phyloP scores from a whole-genome alignment of 2,888 invertebrate genomes.

The Lydus trimaculatus region DNA sequence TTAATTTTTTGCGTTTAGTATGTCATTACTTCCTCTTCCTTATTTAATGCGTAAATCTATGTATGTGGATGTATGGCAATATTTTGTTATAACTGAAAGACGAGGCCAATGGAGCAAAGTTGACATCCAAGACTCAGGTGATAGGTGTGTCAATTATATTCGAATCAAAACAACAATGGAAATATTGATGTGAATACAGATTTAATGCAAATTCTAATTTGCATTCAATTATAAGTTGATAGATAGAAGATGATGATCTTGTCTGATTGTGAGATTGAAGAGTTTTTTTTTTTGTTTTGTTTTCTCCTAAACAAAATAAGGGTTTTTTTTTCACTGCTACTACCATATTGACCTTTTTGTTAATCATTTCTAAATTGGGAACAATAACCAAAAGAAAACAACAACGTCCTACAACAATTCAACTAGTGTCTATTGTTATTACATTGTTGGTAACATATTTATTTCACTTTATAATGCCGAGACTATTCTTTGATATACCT shows the following conservation, averaged over 20 bases:
- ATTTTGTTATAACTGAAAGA: background rate
- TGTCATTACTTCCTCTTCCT: background rate
- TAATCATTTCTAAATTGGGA: background rate
- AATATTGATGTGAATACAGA: background rate
- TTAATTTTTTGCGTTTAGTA: background rate
- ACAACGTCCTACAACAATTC: slow-evolving; percentile 44
- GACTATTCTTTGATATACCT: slow-evolving; percentile 51
- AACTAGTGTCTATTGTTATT: slow-evolving; percentile 48
- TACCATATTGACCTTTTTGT: slow-evolving; percentile 44
- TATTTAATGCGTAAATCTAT: background rate
- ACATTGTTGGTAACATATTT: slow-evolving; percentile 49
- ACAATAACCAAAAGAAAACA: slow-evolving; percentile 39
- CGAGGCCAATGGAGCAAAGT: background rate
- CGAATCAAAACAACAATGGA: background rate
- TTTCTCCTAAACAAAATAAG: background rate
- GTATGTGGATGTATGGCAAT: background rate
- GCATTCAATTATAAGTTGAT: slow-evolving; percentile 4
- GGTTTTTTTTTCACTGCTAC: background rate
- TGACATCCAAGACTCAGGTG: slow-evolving; percentile 5
- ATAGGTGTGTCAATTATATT: slow-evolving; percentile 7
- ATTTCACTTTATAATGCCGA: slow-evolving; percentile 45
- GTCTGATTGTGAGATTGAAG: background rate
- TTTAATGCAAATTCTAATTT: slow-evolving; percentile 2
- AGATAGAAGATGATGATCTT: background rate
- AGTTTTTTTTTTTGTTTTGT: background rate